Conservation (phyloP, 1,140 invertebrate genomes). For the Trinorchestia longiramus region DNA sequence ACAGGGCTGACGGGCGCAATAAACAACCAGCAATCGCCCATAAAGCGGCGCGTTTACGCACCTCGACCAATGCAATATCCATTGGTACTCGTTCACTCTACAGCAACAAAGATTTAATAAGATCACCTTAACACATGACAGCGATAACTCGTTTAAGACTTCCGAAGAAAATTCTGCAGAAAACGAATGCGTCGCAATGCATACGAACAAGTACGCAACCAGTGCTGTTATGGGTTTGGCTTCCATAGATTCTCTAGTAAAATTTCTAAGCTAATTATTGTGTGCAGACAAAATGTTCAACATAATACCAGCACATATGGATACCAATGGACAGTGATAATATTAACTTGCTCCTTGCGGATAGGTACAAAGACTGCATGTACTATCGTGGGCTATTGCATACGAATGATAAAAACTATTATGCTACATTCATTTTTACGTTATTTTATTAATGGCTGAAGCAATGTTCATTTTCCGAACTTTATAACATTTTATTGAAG, state of each 20-base stretch:
- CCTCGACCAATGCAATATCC: constrained; percentile 19
- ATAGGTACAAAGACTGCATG: neutral
- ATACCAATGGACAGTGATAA: neutral
- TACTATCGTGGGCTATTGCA: neutral
- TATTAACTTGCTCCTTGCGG: neutral
- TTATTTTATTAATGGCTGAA: neutral
- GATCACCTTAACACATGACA: constrained; percentile 8
- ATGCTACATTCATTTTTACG: neutral
- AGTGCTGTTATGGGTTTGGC: neutral
- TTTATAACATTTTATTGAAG: too few species aligned
- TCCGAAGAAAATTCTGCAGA: neutral
- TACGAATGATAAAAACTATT: neutral
- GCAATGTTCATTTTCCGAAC: neutral
- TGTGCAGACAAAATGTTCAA: neutral
- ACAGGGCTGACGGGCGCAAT: neutral
- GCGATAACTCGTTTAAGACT: neutral
- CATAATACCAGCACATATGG: neutral
- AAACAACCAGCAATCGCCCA: constrained; percentile 18
- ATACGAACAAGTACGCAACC: neutral
- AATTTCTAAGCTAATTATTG: neutral
- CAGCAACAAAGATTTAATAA: constrained; percentile 50
- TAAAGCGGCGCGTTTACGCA: neutral
- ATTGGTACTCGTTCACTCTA: neutral
- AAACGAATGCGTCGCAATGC: neutral
- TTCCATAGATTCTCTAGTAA: neutral